Evolutionary conservation across 1,140 invertebrate species (phyloP).

Genomic region (Lucilia sericata): DNA sequence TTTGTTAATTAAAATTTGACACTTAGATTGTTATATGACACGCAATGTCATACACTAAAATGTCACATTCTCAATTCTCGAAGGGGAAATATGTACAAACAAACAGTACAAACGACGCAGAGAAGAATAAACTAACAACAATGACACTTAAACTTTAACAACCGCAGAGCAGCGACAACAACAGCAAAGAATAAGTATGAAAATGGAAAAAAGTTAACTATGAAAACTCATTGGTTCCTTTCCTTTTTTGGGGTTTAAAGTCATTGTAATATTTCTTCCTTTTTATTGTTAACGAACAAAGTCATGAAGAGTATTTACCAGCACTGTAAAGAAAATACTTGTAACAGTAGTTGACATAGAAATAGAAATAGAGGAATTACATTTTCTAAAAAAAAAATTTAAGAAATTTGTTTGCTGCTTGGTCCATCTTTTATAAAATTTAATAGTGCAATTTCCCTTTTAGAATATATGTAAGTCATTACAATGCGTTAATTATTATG

Average conservation of each 20-base stretch:
- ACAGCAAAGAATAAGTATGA: not conserved
- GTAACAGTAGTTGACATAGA: not conserved
- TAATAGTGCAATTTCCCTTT: too few species aligned
- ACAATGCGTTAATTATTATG: too few species aligned
- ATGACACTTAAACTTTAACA: conserved; percentile 2
- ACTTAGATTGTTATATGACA: conserved; percentile 35
- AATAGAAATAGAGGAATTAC: not conserved
- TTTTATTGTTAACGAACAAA: conserved; percentile 23
- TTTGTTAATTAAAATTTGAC: conserved; percentile 42
- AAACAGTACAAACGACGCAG: not conserved
- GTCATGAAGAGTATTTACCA: not conserved
- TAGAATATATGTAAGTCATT: too few species aligned
- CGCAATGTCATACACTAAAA: conserved; percentile 12
- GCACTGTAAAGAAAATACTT: not conserved
- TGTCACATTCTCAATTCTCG: not conserved
- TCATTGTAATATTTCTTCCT: conserved; percentile 26
- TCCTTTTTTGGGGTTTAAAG: conserved; percentile 20
- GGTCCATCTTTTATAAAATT: too few species aligned
- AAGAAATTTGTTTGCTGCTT: too few species aligned
- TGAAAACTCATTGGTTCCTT: conserved; percentile 1
- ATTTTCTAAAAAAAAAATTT: too few species aligned
- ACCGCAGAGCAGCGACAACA: not conserved
- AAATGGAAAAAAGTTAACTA: not conserved
- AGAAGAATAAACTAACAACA: not conserved
- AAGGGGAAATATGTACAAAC: not conserved